A percentile compares a stretch with the other conserved stretches of the same genome.
Evolutionary conservation across 2,888 invertebrate genomes (phyloP).

Genomic region (Zeuzera pyrina): DNA sequence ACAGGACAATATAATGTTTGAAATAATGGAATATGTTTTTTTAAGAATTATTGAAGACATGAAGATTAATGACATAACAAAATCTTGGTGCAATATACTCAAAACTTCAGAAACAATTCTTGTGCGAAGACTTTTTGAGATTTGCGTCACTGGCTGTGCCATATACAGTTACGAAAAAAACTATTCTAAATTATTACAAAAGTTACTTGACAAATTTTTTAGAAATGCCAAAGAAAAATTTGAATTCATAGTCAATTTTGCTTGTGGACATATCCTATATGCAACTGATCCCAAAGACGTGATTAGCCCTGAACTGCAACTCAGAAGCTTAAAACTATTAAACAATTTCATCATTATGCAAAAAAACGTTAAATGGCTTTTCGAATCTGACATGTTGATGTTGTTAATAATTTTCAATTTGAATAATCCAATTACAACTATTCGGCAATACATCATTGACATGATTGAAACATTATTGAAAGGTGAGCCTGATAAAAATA

Average conservation of each 20-base stretch:
- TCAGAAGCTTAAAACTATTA: conserved; percentile 62
- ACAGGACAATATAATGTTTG: conserved; percentile 65
- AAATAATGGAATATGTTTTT: conserved; percentile 71
- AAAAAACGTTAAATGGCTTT: conserved; percentile 40
- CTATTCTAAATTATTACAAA: conserved; percentile 50
- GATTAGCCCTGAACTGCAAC: conserved; percentile 60
- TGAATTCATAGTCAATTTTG: conserved; percentile 73
- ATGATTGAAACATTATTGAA: conserved; percentile 54
- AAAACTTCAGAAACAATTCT: conserved; percentile 46
- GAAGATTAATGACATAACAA: conserved; percentile 39
- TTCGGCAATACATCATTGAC: conserved; percentile 71
- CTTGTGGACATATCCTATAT: conserved; percentile 58
- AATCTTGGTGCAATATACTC: conserved; percentile 59
- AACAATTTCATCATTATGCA: conserved; percentile 37
- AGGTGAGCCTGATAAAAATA: conserved; percentile 36
- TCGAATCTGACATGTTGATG: conserved; percentile 58
- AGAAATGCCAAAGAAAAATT: conserved; percentile 54
- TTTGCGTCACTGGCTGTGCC: conserved; percentile 61
- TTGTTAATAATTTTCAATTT: conserved; percentile 71
- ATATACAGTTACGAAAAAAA: conserved; percentile 43
- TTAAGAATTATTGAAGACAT: conserved; percentile 61
- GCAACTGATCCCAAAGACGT: conserved; percentile 52
- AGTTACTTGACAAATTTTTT: conserved; percentile 59
- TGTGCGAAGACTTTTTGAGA: conserved; percentile 53
- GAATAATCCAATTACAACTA: conserved; percentile 61